phyloP scores from a whole-genome alignment of 2,888 invertebrate genomes.

The Tineola bisselliella region DNA sequence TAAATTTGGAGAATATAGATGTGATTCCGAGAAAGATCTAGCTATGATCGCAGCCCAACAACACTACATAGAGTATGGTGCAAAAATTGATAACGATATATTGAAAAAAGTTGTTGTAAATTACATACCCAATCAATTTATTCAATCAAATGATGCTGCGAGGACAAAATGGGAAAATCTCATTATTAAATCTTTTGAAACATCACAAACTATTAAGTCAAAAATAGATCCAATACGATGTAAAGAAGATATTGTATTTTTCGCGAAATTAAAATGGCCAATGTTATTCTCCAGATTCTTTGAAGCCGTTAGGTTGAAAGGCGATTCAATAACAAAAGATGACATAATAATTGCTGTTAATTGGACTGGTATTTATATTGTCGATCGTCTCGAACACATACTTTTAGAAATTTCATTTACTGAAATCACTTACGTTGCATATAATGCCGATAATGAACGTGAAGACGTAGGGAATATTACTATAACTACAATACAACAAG shows the following conservation, averaged over 20 bases:
- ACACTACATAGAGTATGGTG: slow-evolving; percentile 85
- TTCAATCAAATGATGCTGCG: slow-evolving; percentile 71
- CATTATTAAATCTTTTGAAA: slow-evolving; percentile 75
- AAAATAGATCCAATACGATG: slow-evolving; percentile 73
- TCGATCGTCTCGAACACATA: slow-evolving; percentile 92
- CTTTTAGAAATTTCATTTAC: slow-evolving; percentile 86
- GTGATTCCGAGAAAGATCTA: slow-evolving; percentile 82
- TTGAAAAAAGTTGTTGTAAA: slow-evolving; percentile 77
- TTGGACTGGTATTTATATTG: slow-evolving; percentile 92
- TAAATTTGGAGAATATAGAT: slow-evolving; percentile 92
- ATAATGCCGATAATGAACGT: slow-evolving; percentile 56
- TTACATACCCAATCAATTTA: slow-evolving; percentile 83
- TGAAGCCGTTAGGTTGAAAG: slow-evolving; percentile 84
- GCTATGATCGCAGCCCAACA: slow-evolving; percentile 91
- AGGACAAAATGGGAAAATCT: slow-evolving; percentile 76
- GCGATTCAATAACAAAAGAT: slow-evolving; percentile 72
- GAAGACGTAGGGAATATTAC: slow-evolving; percentile 73
- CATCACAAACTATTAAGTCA: slow-evolving; percentile 77
- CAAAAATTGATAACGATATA: slow-evolving; percentile 72
- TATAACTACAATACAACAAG: slow-evolving; percentile 83
- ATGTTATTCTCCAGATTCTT: slow-evolving; percentile 94
- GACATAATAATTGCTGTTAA: slow-evolving; percentile 93
- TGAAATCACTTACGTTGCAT: slow-evolving; percentile 82
- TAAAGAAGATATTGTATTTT: slow-evolving; percentile 91
- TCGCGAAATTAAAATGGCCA: slow-evolving; percentile 93